A percentile compares a stretch with the other conserved stretches of the same genome.
These are phyloP conservation scores for Tetrao urogallus DNA, from an alignment of 2,113 vertebrate species.

Conservation along the genomic window DNA sequence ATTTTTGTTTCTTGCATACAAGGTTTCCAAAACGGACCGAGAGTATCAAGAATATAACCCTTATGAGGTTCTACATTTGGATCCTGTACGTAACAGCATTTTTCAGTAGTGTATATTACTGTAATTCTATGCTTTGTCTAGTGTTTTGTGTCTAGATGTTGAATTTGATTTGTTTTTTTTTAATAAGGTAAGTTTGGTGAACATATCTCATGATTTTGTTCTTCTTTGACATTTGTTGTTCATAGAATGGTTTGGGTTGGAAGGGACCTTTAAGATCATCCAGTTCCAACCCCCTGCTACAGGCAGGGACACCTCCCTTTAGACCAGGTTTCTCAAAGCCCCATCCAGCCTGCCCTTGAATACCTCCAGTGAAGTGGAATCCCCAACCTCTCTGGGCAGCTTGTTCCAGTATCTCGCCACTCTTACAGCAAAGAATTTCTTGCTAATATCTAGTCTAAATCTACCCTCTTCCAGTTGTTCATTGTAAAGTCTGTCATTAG, in stretches of 20 bases:
- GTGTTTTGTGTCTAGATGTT: not conserved
- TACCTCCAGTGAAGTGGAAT: no score
- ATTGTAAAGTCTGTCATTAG: not conserved
- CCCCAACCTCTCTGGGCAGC: no score
- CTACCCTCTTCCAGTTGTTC: not conserved
- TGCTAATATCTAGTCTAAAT: no score
- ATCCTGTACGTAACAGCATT: constrained; percentile 86
- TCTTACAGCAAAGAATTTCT: no score
- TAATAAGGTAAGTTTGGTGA: not conserved
- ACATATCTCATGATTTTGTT: not conserved
- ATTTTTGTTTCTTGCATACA: constrained; percentile 95
- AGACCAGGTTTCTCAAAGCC: no score
- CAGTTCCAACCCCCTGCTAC: no score
- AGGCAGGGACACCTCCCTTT: no score
- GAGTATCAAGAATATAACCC: constrained; percentile 99
- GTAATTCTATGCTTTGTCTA: not conserved
- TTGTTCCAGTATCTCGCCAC: no score
- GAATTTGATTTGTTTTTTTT: not conserved
- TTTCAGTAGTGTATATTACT: not conserved
- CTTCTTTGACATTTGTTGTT: not conserved
- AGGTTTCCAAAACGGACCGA: constrained; percentile 96
- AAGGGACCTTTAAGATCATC: no score
- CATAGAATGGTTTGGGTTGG: no score
- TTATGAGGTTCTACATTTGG: constrained; percentile 94
- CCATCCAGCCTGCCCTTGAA: no score